phyloP scores from a whole-genome alignment of 2,888 invertebrate genomes.

The Sericinus montela region DNA sequence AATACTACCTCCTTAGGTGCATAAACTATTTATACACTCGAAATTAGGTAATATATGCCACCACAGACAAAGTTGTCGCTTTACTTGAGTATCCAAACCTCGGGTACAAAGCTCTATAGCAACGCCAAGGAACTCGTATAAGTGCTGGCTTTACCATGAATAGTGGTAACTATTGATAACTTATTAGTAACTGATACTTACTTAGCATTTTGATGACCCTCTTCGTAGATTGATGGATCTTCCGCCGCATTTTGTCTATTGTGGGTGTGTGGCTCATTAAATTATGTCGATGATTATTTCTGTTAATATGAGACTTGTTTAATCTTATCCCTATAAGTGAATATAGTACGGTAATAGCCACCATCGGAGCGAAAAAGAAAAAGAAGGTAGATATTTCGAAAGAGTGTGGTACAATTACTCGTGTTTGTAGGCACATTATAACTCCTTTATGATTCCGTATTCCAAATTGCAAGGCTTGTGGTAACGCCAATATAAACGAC shows the following conservation, averaged over 20 bases:
- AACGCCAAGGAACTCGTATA: too few species aligned
- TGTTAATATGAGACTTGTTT: constrained; percentile 58
- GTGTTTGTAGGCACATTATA: constrained; percentile 69
- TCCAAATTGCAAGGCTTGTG: constrained; percentile 80
- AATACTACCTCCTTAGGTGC: too few species aligned
- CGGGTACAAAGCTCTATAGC: too few species aligned
- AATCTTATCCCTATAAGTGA: constrained; percentile 81
- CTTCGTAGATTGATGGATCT: constrained; percentile 78
- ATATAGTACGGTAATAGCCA: constrained; percentile 86
- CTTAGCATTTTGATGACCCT: constrained; percentile 88
- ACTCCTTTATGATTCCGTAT: constrained; percentile 57
- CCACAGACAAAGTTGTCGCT: too few species aligned
- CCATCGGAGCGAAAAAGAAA: constrained; percentile 88
- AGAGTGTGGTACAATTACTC: constrained; percentile 78
- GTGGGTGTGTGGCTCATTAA: constrained; percentile 6
- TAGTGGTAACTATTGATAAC: too few species aligned
- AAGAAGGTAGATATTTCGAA: constrained; percentile 85
- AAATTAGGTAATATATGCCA: too few species aligned
- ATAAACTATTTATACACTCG: too few species aligned
- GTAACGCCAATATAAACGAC: constrained; percentile 85
- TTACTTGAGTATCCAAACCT: too few species aligned
- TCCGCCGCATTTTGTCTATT: constrained; percentile 46
- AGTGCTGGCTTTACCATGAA: too few species aligned
- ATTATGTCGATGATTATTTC: constrained; percentile 37
- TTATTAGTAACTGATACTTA: constrained; percentile 54